Percentiles rank a stretch among this genome's conserved stretches.
Conservation (phyloP, 2,888 invertebrate species). For the Agriopis marginaria region DNA sequence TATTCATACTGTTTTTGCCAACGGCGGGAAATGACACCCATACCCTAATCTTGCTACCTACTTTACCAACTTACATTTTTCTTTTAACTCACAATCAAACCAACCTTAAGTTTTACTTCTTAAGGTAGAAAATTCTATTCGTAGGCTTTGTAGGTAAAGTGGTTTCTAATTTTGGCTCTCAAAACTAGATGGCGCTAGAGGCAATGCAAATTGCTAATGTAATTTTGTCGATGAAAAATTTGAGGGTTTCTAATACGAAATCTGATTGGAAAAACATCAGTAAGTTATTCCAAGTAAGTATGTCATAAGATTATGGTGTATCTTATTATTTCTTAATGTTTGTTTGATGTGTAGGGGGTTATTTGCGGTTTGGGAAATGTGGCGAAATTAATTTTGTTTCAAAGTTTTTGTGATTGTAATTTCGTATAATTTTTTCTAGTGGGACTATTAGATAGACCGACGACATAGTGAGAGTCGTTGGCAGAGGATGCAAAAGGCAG, state of each 20-base stretch:
- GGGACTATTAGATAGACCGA: too few species aligned
- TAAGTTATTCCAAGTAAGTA: constrained; percentile 81
- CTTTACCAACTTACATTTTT: constrained; percentile 27
- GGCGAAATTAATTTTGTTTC: constrained; percentile 51
- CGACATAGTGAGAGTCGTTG: too few species aligned
- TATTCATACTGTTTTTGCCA: constrained; percentile 85
- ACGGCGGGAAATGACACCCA: constrained; percentile 73
- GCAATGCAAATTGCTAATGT: constrained; percentile 83
- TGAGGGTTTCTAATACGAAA: constrained; percentile 63
- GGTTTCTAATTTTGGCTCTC: constrained; percentile 61
- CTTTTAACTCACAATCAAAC: constrained; percentile 32
- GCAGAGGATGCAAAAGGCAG: too few species aligned
- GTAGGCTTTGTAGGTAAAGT: constrained; percentile 36
- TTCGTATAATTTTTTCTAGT: background rate
- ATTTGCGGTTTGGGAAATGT: constrained; percentile 58
- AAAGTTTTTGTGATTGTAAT: background rate
- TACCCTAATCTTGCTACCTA: constrained; percentile 75
- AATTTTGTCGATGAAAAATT: constrained; percentile 83
- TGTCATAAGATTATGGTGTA: constrained; percentile 81
- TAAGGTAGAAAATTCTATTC: constrained; percentile 34
- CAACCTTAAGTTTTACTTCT: constrained; percentile 38
- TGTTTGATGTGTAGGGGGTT: constrained; percentile 70
- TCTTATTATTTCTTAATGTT: constrained; percentile 81
- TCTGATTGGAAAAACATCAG: constrained; percentile 83
- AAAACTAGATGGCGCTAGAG: constrained; percentile 79